Conservation (phyloP, 1,140 invertebrate genomes). For the Drosophila tsacasi region DNA sequence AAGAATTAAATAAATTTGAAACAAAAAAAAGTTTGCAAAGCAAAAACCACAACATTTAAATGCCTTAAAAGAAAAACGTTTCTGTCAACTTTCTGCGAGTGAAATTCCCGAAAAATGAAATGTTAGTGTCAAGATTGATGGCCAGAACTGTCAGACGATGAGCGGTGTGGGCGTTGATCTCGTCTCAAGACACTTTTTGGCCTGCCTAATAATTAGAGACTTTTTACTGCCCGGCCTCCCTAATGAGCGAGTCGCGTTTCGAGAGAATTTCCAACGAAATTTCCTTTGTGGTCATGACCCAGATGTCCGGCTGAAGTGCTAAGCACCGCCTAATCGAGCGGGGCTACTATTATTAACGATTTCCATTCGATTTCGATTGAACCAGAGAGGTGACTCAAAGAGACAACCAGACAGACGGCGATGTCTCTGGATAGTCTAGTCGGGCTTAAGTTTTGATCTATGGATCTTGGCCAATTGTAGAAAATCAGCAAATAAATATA, state of each 20-base stretch:
- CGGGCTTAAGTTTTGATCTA: slow-evolving; percentile 39
- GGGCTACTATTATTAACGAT: slow-evolving; percentile 57
- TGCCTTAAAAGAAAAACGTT: neutral
- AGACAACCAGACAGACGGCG: slow-evolving; percentile 23
- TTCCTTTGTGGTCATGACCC: slow-evolving; percentile 73
- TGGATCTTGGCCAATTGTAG: slow-evolving; percentile 40
- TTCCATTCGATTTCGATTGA: slow-evolving; percentile 38
- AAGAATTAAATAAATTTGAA: neutral
- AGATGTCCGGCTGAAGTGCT: slow-evolving; percentile 71
- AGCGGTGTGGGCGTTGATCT: slow-evolving; percentile 59
- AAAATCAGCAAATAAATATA: slow-evolving; percentile 13
- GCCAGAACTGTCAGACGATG: slow-evolving; percentile 26
- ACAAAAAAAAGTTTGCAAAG: neutral
- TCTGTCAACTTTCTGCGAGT: neutral
- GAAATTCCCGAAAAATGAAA: slow-evolving; percentile 40
- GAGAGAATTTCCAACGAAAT: slow-evolving; percentile 52
- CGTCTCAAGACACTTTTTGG: slow-evolving; percentile 43
- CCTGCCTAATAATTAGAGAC: slow-evolving; percentile 60
- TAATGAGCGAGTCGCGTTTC: slow-evolving; percentile 43
- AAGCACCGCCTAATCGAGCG: slow-evolving; percentile 65
- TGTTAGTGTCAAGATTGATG: slow-evolving; percentile 71
- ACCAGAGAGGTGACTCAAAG: slow-evolving; percentile 21
- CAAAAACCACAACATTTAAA: neutral
- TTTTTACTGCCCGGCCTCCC: slow-evolving; percentile 51
- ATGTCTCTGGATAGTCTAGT: slow-evolving; percentile 31